Evolutionary conservation across 2,113 vertebrate genomes (phyloP), one percentile per base, ranked within the genome.

Genomic region (Leptosomus discolor): DNA sequence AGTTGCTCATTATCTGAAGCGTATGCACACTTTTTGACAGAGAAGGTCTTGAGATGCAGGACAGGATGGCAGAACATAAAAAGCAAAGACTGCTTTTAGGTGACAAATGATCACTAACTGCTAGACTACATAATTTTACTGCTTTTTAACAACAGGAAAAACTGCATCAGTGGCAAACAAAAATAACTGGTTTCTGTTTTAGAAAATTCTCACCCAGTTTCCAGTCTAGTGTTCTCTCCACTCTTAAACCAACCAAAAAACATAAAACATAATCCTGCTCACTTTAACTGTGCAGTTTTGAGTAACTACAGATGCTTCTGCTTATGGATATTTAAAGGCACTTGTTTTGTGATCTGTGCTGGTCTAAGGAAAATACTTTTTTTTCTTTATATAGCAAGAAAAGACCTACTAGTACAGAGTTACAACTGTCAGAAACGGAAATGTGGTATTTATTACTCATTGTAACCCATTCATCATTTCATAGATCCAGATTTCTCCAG

Each of bases 1-100:
- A 51, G 29, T 10, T 61, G 26, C 23, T 73, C 32, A 5, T 22
- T 5, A 54, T 48, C 29, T 70, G 43, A 85, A 36, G 15, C 0
- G 5, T 3, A 51, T 0, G 1, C 0, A 0, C 21, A 21, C 23
- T 63, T 69, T 34, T n/a, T 70, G 75, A 37, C 39, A 76, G 26
- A 53, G 39, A 12, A 56, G 5, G 9, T 39, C 32, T 61, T 45
- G 14, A 45, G 0, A 1, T 46, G n/a, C 8, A 37, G 32, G 32
- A 45, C 32, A 10, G 18, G 41, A 80, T 19, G 11, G 58, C 27
- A 83, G 26, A 87, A 78, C 14, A n/a, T 3, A 17, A 70, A 61
- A 86, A 70, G 12, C 43, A 24, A 80, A 81, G 32, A 53, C 23
- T 17, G 12, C 56, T 53, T 60, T 70, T 26, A 86, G 15, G 22